Base-by-base conservation (phyloP, 2,888 invertebrate species). In the Homarus gammarus region DNA sequence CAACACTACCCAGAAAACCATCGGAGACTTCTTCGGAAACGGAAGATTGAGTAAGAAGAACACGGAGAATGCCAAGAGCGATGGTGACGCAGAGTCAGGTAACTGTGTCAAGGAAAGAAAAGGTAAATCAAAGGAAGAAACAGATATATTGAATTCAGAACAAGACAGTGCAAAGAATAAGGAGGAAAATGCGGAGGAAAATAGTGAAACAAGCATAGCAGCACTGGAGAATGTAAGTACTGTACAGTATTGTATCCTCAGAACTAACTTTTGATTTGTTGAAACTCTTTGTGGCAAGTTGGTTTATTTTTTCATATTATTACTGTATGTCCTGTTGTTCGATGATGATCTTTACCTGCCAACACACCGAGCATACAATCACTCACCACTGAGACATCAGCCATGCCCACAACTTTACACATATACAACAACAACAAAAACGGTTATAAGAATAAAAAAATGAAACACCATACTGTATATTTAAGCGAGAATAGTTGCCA, bases 131-230 rank as follows among this genome's bases (percentile, higher is more conserved):
- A 44, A 27, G n/a, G 31, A 40, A 22, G 40, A 31, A 56, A 44
- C 33, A 38, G 27, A 73, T 8, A n/a, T 27, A 38, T 5, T n/a
- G n/a, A n/a, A 44, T 10, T 18, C 2, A 27, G 27, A 49, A 2
- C 72, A 83, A n/a, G 18, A 49, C 27, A 70, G 31, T 15, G 15
- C 12, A 31, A 27, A 36, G 12, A 72, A 40, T 8, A 75, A 40
- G 18, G 40, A 75, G 15, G 75, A 44, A 1, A 44, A 6, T 44
- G 44, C 36, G 8, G 75, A 84, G 33, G 84, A 75, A n/a, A 61
- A 85, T n/a, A 68, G 64, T 33, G 77, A 85, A 61, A 85, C 22
- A 22, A 85, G 85, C 22, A 49, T 61, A 78, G 77, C 64, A n/a
- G 44, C 38, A 18, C 10, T 85, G 31, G 77, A 85, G 33, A 64